Evolutionary conservation across 2,797 vertebrate species (phyloP).

Genomic region (Gymnothorax reevesii): DNA sequence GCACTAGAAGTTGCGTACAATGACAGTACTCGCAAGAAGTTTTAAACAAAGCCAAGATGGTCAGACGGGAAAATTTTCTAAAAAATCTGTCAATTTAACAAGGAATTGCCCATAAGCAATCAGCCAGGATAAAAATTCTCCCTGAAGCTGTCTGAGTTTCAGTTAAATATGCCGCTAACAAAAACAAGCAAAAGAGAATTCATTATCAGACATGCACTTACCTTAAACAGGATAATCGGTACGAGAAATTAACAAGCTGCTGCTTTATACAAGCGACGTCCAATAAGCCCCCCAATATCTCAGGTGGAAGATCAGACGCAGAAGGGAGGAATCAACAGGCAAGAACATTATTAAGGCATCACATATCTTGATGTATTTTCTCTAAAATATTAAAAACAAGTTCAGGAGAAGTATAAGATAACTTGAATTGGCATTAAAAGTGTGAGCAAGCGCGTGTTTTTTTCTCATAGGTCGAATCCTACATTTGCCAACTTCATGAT

Average conservation of each 20-base stretch:
- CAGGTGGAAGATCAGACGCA: constrained; percentile 25
- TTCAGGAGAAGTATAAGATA: neutral
- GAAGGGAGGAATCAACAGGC: neutral
- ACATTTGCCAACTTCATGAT: neutral
- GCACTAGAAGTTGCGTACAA: no score
- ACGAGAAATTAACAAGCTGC: neutral
- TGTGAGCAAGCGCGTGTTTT: neutral
- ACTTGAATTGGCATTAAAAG: neutral
- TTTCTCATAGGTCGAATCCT: neutral
- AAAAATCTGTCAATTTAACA: no score
- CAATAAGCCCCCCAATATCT: neutral
- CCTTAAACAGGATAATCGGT: neutral
- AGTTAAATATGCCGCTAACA: neutral
- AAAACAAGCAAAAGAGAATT: neutral
- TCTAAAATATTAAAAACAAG: neutral
- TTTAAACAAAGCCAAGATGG: no score
- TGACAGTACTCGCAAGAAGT: no score
- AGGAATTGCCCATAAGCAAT: neutral
- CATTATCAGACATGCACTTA: neutral
- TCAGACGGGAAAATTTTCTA: no score
- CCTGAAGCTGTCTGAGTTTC: neutral
- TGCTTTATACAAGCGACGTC: neutral
- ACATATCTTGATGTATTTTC: neutral
- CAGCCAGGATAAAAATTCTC: neutral
- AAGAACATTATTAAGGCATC: neutral